A percentile compares a stretch with the other conserved stretches of the same genome.
phyloP scores from a whole-genome alignment of 2,113 vertebrate genomes.

The Aplodontia rufa region DNA sequence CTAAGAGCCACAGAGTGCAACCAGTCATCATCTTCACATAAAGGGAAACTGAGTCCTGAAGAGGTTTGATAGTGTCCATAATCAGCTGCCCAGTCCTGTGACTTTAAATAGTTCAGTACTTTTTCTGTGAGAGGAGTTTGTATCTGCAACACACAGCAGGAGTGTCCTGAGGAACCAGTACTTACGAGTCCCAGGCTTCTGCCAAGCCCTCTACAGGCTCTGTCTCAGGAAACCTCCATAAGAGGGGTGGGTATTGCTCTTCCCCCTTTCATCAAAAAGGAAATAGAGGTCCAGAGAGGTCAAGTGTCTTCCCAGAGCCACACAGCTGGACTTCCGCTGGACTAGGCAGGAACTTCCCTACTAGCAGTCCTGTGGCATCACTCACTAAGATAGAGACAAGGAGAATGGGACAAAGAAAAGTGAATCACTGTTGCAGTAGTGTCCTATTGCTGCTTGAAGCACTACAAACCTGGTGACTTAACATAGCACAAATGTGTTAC shows the following conservation, averaged over 20 bases:
- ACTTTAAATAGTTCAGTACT: too few species aligned
- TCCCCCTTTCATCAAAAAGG: not conserved
- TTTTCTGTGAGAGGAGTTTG: not conserved
- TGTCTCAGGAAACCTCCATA: rapidly evolving
- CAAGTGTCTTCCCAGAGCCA: too few species aligned
- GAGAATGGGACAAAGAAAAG: rapidly evolving
- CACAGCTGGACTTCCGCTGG: too few species aligned
- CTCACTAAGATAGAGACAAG: not conserved
- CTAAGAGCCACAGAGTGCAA: not conserved
- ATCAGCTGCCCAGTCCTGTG: too few species aligned
- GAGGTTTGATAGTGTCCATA: rapidly evolving
- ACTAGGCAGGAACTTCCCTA: not conserved
- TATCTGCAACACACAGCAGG: rapidly evolving
- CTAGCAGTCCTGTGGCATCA: rapidly evolving
- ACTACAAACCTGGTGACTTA: rapidly evolving
- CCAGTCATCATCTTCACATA: not conserved
- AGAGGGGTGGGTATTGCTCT: rapidly evolving
- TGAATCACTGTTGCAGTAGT: rapidly evolving
- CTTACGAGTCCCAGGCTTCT: not conserved
- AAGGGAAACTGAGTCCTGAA: not conserved
- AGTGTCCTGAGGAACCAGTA: not conserved
- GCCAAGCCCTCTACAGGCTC: rapidly evolving
- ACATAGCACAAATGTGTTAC: not conserved
- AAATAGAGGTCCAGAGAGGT: not conserved
- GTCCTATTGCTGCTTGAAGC: rapidly evolving